Base-by-base conservation (phyloP, 2,888 invertebrate genomes). In the Rhamphomyia laevipes region DNA sequence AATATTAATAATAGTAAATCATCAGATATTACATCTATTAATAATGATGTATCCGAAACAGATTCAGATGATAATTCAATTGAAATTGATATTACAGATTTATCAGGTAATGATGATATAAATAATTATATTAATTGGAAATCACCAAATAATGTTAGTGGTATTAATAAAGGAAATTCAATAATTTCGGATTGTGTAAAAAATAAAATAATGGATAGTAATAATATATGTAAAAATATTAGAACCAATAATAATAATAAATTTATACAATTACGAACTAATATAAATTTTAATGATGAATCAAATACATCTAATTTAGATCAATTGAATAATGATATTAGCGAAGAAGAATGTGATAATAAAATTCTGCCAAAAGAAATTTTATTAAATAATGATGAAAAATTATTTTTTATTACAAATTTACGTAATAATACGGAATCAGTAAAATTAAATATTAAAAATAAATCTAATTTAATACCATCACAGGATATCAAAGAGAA, bases 61-160 rank as follows among this genome's bases (percentile, higher is more conserved):
- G 56, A 54, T 33, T 47, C 60, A 27, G 68, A 66, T 66, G 75
- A 62, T 65, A 71, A 76, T 43, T 66, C 70, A 12, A 58, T 69
- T 45, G 71, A 71, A 52, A 68, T 71, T 50, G 68, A 71, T 52
- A 70, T 71, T 41, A 71, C 71, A 11, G 68, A 71, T 56, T 53
- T 67, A 13, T 65, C 68, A 15, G 62, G 63, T 6, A 61, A 60
- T 45, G 66, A 66, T 44, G 62, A 65, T 16, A 55, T 44, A 11
- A 58, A 56, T 47, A 55, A 55, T 43, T 56, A 58, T 23, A 59
- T 58, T n/a, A n/a, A n/a, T 27, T 27, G 23, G 23, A 27, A 27
- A 5, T 3, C 21, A 21, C 21, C 21, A 21, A 3, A 21, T 43
- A 57, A 58, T 45, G 51, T 57, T 30, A 53, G 55, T 49, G 53